Evolutionary conservation across 2,113 vertebrate genomes (phyloP).

Genomic region (Menura novaehollandiae): DNA sequence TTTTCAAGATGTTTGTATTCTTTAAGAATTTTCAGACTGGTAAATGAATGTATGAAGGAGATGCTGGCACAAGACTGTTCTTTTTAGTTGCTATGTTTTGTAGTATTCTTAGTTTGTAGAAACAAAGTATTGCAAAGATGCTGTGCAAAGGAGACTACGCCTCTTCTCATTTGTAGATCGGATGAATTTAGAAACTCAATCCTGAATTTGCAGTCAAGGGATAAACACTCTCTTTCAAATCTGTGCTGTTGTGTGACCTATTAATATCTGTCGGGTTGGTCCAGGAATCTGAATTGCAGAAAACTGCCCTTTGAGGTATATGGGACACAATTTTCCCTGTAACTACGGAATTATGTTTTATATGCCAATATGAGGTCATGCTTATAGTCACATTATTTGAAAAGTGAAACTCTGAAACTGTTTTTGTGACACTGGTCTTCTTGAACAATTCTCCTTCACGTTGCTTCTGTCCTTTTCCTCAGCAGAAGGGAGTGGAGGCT

Average conservation of each 20-base stretch:
- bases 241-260: not conserved
- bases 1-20: not conserved
- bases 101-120: not conserved
- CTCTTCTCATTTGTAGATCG: not conserved
- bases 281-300: not conserved
- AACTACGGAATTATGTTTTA: not conserved
- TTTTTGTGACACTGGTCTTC: not conserved
- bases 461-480: not conserved
- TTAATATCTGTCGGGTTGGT: fast-evolving
- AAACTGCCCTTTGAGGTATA: not conserved
- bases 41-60: not conserved
- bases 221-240: not conserved
- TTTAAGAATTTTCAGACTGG: not conserved
- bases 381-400: not conserved
- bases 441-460: not conserved
- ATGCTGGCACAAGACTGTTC: not conserved
- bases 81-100: not conserved
- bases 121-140: not conserved
- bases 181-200: not conserved
- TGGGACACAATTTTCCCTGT: not conserved
- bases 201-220: not conserved
- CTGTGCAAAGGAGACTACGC: not conserved
- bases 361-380: not conserved
- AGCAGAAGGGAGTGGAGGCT: not conserved
- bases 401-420: not conserved